Conservation (phyloP, 2,797 vertebrate genomes). For the Oreochromis grahami region DNA sequence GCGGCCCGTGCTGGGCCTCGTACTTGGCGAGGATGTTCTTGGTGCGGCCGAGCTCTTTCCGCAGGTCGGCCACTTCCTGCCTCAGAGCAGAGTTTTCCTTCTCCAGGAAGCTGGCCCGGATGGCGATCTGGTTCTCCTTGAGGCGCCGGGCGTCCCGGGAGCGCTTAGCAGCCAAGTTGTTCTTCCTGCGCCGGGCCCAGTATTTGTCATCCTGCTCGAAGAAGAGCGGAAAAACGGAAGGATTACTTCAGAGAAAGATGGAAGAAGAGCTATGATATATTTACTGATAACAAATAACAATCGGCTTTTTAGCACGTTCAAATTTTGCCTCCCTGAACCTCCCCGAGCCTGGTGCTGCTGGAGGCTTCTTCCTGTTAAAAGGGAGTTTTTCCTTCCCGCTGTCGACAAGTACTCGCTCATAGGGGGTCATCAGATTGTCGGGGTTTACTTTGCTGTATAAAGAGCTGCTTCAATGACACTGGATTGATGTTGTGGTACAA, state of each 20-base stretch:
- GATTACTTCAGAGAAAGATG: conserved; percentile 9
- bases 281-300: not conserved
- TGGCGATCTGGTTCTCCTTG: conserved; percentile 99
- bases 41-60: conserved; percentile 95
- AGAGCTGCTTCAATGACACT: not conserved
- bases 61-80: conserved; percentile 88
- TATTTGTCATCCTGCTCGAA: conserved; percentile 89
- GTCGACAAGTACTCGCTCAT: not conserved
- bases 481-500: not conserved
- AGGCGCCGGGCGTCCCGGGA: conserved; percentile 94
- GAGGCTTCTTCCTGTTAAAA: not conserved
- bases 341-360: not conserved
- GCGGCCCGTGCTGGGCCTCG: conserved; percentile 86
- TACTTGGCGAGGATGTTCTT: conserved; percentile 94
- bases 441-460: not conserved
- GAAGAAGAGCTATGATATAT: not conserved
- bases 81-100: conserved; percentile 94
- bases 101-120: conserved; percentile 93
- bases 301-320: not conserved
- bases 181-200: conserved; percentile 97
- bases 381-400: not conserved
- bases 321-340: not conserved
- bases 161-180: conserved; percentile 96
- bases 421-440: not conserved
- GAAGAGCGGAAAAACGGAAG: not conserved